These are phyloP conservation scores for Bembecia ichneumoniformis DNA, from an alignment of 2,888 invertebrate genomes.

Conservation along the genomic window DNA sequence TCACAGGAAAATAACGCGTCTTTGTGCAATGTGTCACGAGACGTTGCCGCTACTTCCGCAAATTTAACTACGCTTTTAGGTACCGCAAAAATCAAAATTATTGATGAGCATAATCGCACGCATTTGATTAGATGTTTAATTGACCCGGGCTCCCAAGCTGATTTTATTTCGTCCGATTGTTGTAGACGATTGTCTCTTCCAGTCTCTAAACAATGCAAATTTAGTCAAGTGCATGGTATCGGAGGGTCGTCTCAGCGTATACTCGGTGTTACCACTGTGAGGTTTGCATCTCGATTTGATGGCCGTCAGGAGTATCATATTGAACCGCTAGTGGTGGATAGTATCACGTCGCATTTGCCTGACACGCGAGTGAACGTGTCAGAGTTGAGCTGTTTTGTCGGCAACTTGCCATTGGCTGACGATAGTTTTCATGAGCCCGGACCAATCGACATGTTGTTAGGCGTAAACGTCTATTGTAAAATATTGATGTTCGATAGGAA, in stretches of 20 bases:
- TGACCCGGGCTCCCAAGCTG: too few species aligned
- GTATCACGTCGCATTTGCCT: constrained; percentile 4
- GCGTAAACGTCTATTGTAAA: constrained; percentile 7
- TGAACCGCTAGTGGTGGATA: constrained; percentile 3
- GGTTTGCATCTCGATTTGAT: constrained; percentile 3
- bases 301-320: background rate
- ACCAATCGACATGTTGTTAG: constrained; percentile 7
- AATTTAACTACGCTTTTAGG: too few species aligned
- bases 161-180: too few species aligned
- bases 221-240: constrained; percentile 1
- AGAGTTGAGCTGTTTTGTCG: background rate
- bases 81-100: too few species aligned
- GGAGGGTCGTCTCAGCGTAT: constrained; percentile 1
- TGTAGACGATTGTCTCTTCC: too few species aligned
- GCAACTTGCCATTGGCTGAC: constrained; percentile 4
- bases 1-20: too few species aligned
- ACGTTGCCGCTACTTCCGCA: too few species aligned
- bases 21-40: too few species aligned
- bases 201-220: too few species aligned
- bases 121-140: too few species aligned
- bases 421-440: constrained; percentile 5
- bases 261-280: background rate
- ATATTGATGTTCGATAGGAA: constrained; percentile 4
- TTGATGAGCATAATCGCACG: too few species aligned
- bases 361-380: constrained; percentile 3